Evolutionary conservation across 1,140 invertebrate species (phyloP), one percentile per base, ranked within the genome.

Genomic region (Hetaerina americana): DNA sequence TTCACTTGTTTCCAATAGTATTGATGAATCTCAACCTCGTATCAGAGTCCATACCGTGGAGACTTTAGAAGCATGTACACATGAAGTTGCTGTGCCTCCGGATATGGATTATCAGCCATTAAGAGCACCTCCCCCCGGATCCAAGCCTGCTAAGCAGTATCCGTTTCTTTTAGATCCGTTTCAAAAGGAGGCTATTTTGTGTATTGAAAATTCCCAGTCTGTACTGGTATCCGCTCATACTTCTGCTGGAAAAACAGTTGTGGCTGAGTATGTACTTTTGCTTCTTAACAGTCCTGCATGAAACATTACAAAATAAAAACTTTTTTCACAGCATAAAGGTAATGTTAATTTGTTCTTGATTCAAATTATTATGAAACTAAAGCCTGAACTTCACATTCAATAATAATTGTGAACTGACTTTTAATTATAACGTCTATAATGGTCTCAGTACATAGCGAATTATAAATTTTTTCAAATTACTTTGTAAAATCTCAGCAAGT

Each of bases 181-280:
- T 83, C 98, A 99, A 81, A 95, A 94, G 77, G 94, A 99, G 84
- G 96, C 98, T 5, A 94, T 99, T 72, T 82, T 94, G 27, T 99
- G 97, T 82, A 91, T 99, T 75, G 96, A 99, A 79, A 99, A 99
- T 81, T 91, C 96, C 79, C 96, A 95, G 78, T 98, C 96, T 25
- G 97, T 99, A 10, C 84, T 99, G 25, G 97, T 99, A 0, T 98
- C 97, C 0, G 97, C 98, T 27, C 98, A 99, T 80, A 99, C 98
- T 5, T 99, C 97, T n/a, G 97, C 98, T 73, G 98, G 98, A 68
- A 99, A 99, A 88, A 99, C 97, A 69, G 97, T 99, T 25, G 95
- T 98, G 40, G 97, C 96, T 29, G 95, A 98, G 92, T 98, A 89
- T 87, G 92, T 89, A 71, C 78, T 75, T 74, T 72, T 76, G 25